Conservation (phyloP, 2,113 vertebrate species). For the Pagrus major region DNA sequence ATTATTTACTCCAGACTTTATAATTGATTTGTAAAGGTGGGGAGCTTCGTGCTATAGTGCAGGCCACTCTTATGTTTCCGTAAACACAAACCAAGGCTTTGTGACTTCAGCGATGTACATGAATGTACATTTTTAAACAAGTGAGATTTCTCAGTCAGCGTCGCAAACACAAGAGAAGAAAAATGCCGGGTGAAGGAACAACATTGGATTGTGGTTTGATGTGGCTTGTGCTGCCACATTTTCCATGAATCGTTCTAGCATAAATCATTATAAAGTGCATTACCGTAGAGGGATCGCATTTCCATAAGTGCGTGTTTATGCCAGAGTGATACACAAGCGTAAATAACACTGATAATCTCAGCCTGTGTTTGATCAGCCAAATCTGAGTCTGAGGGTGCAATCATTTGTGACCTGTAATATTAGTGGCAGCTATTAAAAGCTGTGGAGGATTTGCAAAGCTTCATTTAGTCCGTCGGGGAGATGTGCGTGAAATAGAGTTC, state of each 20-base stretch:
- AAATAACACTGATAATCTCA: conserved; percentile 81
- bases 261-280: conserved; percentile 82
- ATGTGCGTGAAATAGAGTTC: conserved; percentile 83
- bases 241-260: conserved; percentile 62
- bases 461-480: conserved; percentile 79
- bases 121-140: conserved; percentile 34
- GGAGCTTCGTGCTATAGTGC: conserved; percentile 43
- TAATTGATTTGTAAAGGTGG: conserved; percentile 79
- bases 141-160: conserved; percentile 20
- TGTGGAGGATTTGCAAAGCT: conserved; percentile 78
- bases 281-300: conserved; percentile 76
- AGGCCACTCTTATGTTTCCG: conserved; percentile 29
- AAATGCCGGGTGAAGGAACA: conserved; percentile 1
- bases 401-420: conserved; percentile 81
- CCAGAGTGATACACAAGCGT: conserved; percentile 76
- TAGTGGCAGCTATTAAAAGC: conserved; percentile 81
- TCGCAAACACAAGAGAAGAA: conserved; percentile 19
- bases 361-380: conserved; percentile 81
- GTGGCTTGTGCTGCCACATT: conserved; percentile 46
- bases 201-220: conserved; percentile 45
- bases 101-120: neutral
- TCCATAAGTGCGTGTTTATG: conserved; percentile 79
- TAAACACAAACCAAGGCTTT: conserved; percentile 17
- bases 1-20: conserved; percentile 77
- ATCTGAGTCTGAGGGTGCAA: conserved; percentile 71